Evolutionary conservation across 1,140 invertebrate genomes (phyloP), one percentile per base, ranked within the genome.

Genomic region (Rhyacophila brunnea): DNA sequence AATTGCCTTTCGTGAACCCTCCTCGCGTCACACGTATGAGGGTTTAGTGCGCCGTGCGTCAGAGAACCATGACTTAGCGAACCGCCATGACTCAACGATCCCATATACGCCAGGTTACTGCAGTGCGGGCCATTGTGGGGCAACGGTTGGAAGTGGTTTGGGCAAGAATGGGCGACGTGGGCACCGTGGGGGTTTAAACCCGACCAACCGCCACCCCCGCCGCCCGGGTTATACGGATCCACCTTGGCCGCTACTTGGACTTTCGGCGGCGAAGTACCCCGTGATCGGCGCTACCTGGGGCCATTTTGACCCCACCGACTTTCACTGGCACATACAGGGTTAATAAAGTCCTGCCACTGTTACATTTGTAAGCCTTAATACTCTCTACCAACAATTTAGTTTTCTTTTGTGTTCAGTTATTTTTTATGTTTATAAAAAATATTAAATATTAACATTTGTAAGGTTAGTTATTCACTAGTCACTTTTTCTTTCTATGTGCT

Each of bases 81-180:
- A 19, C 62, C 62, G 1, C 62, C 62, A 35, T 64, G 58, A 20
- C 46, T 51, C 35, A 64, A 38, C 11, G 53, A 53, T n/a, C 58
- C 51, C 62, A 64, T 64, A 38, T 58, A 64, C 2, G 58, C 53
- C n/a, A 64, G 50, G 44, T 64, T 64, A 49, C 58, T 59, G 49
- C 58, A 60, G 46, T 60, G 58, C 1, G 62, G 57, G 1, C 49
- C 43, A 14, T 17, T n/a, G 42, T 62, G 60, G 18, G 60, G 54
- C 1, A 36, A 14, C 11, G 40, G 48, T 28, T 49, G 52, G 40
- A 48, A 50, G 56, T 64, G 62, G 32, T 13, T 49, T 42, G 53
- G 61, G 50, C 59, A 58, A 6, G 50, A 50, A 48, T 60, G 57
- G n/a, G 55, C 48, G 13, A 35, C 35, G 20, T 55, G 53, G 34